Evolutionary conservation across 2,113 vertebrate genomes (phyloP).

Genomic region (Python bivittatus): DNA sequence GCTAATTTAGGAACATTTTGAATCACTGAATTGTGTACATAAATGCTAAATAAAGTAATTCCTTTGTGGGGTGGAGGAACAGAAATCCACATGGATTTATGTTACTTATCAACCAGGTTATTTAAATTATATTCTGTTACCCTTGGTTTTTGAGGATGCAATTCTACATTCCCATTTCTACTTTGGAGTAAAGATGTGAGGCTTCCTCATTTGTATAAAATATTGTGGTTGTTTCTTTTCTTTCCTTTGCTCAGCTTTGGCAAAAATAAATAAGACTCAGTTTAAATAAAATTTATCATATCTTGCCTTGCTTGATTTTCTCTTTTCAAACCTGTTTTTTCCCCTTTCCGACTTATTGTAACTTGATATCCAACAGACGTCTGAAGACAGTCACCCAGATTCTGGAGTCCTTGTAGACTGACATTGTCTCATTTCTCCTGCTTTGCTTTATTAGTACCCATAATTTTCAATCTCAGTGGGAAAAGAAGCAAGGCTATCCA

Average conservation of each 20-base stretch:
- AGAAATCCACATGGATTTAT: neutral
- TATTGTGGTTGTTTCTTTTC: neutral
- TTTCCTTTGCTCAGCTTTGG: neutral
- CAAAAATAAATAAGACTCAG: neutral
- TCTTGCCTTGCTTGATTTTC: neutral
- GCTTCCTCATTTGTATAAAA: neutral
- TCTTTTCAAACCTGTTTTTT: neutral
- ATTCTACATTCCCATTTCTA: neutral
- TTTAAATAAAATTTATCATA: neutral
- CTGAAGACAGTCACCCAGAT: neutral
- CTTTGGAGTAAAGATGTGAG: neutral
- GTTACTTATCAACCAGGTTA: neutral
- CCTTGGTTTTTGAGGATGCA: neutral
- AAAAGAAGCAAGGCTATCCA: neutral
- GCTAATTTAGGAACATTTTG: neutral
- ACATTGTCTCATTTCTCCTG: neutral
- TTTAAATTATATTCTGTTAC: neutral
- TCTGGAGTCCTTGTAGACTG: neutral
- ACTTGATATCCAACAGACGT: neutral
- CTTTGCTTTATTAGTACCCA: conserved; percentile 1
- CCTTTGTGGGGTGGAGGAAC: neutral
- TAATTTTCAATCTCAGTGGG: neutral
- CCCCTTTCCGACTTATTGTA: conserved; percentile 1
- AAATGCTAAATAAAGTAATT: neutral
- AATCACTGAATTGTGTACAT: neutral